Base-by-base conservation (phyloP, 1,140 invertebrate genomes). In the Aphaenogaster rudis region DNA sequence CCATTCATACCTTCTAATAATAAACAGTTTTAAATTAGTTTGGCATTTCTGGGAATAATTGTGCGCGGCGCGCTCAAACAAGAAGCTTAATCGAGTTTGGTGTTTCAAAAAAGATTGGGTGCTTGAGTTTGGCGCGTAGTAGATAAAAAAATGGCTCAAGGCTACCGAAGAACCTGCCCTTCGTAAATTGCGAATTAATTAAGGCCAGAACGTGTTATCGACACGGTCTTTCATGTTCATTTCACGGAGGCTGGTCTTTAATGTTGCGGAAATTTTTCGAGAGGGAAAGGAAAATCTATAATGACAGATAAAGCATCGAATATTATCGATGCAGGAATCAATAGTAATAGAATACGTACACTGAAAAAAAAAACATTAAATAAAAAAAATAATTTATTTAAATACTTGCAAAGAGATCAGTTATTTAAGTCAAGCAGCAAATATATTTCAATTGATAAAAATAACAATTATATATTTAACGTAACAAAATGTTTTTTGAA, bases 1-100 rank as follows among this genome's bases (percentile, higher is more conserved):
- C 87, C 39, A 80, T 80, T 80, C 63, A 80, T 63, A 57, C 36
- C 42, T 45, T 42, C 48, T 87, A 89, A 77, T 71, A 59, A 82
- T 82, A 64, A 69, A 81, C 79, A 89, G 54, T 90, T 90, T 90
- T 78, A 87, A 90, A 90, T 90, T 90, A 90, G 88, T 90, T 90
- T 90, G 85, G 57, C 88, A 89, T 89, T 90, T 86, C 85, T 87
- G 17, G 28, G 39, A 39, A 61, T 82, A 78, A 86, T 78, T 39
- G 42, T 4, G 17, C 28, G 28, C 8, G 21, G 52, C n/a, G 42
- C 21, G 13, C 17, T 9, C 13, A 17, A 84, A 76, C 42, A 84
- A 84, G 67, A 84, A 84, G 72, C 69, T 90, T 90, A 90, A 90
- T 80, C 66, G 78, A 90, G 85, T 90, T 90, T n/a, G 72, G 48